These are phyloP conservation scores for Ptilodon capucinus DNA, from an alignment of 2,888 invertebrate genomes.

Conservation along the genomic window DNA sequence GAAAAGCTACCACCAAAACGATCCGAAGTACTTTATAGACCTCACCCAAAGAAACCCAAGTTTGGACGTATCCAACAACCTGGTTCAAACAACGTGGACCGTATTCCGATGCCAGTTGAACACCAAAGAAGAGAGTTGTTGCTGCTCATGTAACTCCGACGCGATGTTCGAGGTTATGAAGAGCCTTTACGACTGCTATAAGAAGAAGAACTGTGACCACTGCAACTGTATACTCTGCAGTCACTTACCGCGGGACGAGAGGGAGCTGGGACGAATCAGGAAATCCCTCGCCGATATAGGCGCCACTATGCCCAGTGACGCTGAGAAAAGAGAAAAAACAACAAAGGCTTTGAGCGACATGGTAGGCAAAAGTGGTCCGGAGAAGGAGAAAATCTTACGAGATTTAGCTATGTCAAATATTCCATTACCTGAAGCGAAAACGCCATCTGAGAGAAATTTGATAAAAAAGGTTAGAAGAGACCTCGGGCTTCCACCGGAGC, in stretches of 20 bases:
- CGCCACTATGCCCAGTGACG: conserved; percentile 7
- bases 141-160: conserved; percentile 62
- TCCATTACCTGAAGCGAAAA: background rate
- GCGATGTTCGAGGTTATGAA: conserved; percentile 68
- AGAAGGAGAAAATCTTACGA: conserved; percentile 4
- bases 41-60: background rate
- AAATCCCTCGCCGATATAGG: conserved; percentile 13
- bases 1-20: background rate
- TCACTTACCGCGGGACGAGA: conserved; percentile 40
- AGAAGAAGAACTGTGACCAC: conserved; percentile 57
- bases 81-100: conserved; percentile 16
- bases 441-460: background rate
- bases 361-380: background rate
- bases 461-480: background rate
- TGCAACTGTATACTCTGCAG: conserved; percentile 60
- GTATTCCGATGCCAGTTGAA: conserved; percentile 52
- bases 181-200: conserved; percentile 62
- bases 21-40: background rate
- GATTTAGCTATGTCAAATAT: conserved; percentile 4
- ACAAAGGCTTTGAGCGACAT: conserved; percentile 2
- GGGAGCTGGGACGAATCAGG: conserved; percentile 21
- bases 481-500: background rate
- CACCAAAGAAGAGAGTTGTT: conserved; percentile 49
- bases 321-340: conserved; percentile 8
- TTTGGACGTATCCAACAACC: conserved; percentile 8